Evolutionary conservation across 1,140 invertebrate genomes (phyloP).

Genomic region (Sycophila sp.): DNA sequence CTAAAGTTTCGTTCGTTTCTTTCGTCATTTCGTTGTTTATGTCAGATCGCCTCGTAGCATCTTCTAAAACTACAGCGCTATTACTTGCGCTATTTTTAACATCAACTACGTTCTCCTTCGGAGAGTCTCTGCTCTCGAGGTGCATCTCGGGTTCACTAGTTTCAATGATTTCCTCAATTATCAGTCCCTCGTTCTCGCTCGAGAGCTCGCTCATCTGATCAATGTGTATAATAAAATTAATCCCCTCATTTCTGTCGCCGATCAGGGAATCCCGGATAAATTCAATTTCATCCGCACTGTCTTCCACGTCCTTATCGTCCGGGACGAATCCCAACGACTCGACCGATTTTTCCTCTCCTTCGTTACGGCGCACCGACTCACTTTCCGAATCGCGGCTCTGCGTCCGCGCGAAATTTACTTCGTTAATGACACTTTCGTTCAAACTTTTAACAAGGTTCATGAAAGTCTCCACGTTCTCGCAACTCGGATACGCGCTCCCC

Average conservation of each 20-base stretch:
- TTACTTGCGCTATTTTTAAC: slow-evolving; percentile 8
- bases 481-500: neutral
- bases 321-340: too few species aligned
- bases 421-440: slow-evolving; percentile 18
- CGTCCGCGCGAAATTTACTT: neutral
- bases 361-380: neutral
- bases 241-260: too few species aligned
- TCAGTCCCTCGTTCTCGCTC: too few species aligned
- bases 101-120: neutral
- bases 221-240: too few species aligned
- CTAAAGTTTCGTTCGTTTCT: neutral
- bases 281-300: too few species aligned
- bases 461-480: slow-evolving; percentile 22
- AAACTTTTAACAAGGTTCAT: slow-evolving; percentile 22
- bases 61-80: neutral
- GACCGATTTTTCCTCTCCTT: neutral
- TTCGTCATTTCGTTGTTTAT: neutral
- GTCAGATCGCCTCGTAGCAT: neutral
- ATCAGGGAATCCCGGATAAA: too few species aligned
- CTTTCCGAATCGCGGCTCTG: neutral
- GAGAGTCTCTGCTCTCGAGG: neutral
- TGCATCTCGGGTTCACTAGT: neutral
- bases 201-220: neutral
- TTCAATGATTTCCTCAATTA: neutral
- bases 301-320: too few species aligned